Percentiles rank a stretch among this genome's conserved stretches.
phyloP scores from a whole-genome alignment of 2,888 invertebrate genomes.

The Lomographa bimaculata region DNA sequence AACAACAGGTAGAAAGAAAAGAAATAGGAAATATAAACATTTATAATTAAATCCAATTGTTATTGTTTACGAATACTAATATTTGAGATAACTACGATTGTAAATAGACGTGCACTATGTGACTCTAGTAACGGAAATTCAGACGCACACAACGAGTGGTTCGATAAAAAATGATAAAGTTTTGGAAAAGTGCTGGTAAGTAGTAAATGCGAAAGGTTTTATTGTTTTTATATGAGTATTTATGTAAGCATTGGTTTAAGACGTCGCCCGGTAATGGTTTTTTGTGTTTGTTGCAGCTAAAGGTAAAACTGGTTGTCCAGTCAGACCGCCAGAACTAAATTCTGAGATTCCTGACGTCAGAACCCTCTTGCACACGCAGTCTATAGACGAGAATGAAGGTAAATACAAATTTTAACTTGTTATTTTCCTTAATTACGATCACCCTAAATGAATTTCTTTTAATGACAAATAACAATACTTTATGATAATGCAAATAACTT shows the following conservation, averaged over 20 bases:
- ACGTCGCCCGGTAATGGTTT: conserved; percentile 6
- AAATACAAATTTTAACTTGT: conserved; percentile 38
- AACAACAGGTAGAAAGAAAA: conserved; percentile 17
- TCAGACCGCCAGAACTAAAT: conserved; percentile 70
- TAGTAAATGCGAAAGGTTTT: conserved; percentile 5
- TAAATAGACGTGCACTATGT: conserved; percentile 10
- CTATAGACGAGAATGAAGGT: conserved; percentile 62
- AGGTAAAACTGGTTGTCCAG: conserved; percentile 78
- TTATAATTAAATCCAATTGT: conserved; percentile 14
- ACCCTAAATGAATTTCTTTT: too few species aligned
- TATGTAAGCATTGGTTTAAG: conserved; percentile 7
- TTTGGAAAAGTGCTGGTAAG: conserved; percentile 90
- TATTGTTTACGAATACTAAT: conserved; percentile 21
- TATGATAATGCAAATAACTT: conserved; percentile 33
- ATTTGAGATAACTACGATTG: too few species aligned
- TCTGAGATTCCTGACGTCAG: conserved; percentile 42
- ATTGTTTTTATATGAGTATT: conserved; percentile 8
- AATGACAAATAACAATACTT: too few species aligned
- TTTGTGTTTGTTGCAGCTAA: conserved; percentile 60
- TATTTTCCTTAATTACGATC: conserved; percentile 11
- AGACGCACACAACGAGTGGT: conserved; percentile 11
- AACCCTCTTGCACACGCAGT: conserved; percentile 50
- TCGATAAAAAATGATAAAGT: conserved; percentile 86
- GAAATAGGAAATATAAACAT: conserved; percentile 12
- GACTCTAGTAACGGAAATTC: conserved; percentile 3